phyloP scores from a whole-genome alignment of 23 tunicate genomes.

The Botrylloides violaceus region DNA sequence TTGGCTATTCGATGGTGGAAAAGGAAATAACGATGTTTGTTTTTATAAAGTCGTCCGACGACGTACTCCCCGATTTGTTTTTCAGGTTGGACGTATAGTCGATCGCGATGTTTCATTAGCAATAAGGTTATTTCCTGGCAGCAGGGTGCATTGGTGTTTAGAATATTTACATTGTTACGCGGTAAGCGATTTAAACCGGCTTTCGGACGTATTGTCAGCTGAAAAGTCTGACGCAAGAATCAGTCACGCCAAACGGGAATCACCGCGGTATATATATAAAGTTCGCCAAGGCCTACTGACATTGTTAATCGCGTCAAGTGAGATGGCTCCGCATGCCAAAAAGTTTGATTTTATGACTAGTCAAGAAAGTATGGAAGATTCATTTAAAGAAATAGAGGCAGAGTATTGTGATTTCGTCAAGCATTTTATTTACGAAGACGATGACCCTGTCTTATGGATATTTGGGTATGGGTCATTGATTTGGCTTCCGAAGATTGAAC shows the following conservation, averaged over 20 bases:
- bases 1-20: no score
- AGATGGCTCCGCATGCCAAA: not conserved
- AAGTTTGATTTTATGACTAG: not conserved
- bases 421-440: not conserved
- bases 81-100: no score
- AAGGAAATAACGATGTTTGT: no score
- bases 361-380: not conserved
- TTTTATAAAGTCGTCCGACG: no score
- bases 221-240: not conserved
- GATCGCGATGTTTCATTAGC: no score
- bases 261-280: not conserved
- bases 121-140: no score
- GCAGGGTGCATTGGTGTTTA: no score
- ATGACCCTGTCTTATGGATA: conserved; percentile 31
- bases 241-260: not conserved
- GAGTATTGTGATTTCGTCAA: not conserved
- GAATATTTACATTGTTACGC: no score
- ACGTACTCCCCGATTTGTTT: no score
- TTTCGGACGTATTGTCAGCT: no score
- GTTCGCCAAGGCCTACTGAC: not conserved
- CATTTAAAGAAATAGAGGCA: not conserved
- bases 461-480: conserved; percentile 84
- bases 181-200: no score
- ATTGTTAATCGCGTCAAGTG: not conserved
- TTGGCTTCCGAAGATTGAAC: conserved; percentile 64